phyloP scores from a whole-genome alignment of 2,888 invertebrate genomes.

The Chloroclysta siterata region DNA sequence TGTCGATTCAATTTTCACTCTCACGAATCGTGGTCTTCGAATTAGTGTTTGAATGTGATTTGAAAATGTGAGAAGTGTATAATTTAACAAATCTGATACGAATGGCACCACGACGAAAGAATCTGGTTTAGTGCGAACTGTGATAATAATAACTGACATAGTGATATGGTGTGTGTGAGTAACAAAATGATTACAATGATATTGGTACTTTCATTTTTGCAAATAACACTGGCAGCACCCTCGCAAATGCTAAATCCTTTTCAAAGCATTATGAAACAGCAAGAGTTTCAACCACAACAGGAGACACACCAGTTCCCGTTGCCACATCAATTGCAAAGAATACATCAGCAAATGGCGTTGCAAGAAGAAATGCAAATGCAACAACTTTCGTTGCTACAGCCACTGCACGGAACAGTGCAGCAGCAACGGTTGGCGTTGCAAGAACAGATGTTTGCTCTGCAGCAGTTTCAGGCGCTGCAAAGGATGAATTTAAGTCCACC shows the following conservation, averaged over 20 bases:
- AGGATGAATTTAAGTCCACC: slow-evolving; percentile 48
- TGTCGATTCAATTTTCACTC: slow-evolving; percentile 15
- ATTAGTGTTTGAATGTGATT: slow-evolving; percentile 15
- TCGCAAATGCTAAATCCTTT: slow-evolving; percentile 48
- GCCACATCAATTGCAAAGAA: slow-evolving; percentile 49
- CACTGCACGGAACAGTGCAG: slow-evolving; percentile 34
- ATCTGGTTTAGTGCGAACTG: not conserved
- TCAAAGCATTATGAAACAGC: slow-evolving; percentile 41
- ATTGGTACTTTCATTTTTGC: slow-evolving; percentile 48
- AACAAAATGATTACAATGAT: slow-evolving; percentile 43
- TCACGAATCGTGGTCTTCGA: not conserved
- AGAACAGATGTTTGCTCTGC: slow-evolving; percentile 39
- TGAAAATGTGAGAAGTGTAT: slow-evolving; percentile 2
- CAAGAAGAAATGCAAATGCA: slow-evolving; percentile 36
- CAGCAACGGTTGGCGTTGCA: slow-evolving; percentile 35
- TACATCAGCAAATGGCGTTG: slow-evolving; percentile 24
- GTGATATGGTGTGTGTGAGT: not conserved
- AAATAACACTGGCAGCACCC: slow-evolving; percentile 54
- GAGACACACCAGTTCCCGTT: slow-evolving; percentile 46
- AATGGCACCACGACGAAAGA: not conserved
- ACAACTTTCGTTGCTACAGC: slow-evolving; percentile 20
- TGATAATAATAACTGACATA: not conserved
- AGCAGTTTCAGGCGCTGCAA: slow-evolving; percentile 51
- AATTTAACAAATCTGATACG: not conserved
- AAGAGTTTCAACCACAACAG: slow-evolving; percentile 31